Conservation (phyloP, 2,888 invertebrate genomes). For the Oscheius sp. region DNA sequence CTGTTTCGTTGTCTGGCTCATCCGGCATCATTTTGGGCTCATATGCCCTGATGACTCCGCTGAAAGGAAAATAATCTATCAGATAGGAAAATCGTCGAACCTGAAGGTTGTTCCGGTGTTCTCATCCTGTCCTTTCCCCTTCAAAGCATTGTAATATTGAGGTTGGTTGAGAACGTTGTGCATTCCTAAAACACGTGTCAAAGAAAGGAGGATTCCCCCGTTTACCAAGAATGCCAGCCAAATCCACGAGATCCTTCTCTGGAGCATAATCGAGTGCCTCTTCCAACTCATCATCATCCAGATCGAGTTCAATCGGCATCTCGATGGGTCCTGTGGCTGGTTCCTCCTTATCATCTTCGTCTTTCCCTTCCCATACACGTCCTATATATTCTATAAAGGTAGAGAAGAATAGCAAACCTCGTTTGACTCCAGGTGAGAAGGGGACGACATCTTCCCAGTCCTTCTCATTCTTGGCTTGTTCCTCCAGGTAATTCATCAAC, state of each 20-base stretch:
- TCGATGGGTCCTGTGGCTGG: constrained; percentile 48
- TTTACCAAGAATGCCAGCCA: constrained; percentile 81
- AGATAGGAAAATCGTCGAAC: not conserved
- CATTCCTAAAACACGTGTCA: constrained; percentile 83
- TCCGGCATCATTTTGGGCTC: constrained; percentile 88
- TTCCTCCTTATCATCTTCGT: constrained; percentile 30
- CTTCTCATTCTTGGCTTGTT: constrained; percentile 95
- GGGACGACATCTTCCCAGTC: constrained; percentile 96
- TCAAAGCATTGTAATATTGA: constrained; percentile 91
- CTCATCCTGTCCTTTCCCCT: constrained; percentile 71
- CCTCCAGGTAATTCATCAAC: constrained; percentile 93
- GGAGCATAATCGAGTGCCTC: constrained; percentile 84
- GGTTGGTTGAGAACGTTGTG: constrained; percentile 99
- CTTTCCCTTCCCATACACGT: constrained; percentile 30
- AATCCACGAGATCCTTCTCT: constrained; percentile 96
- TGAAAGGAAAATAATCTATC: not conserved
- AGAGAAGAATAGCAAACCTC: constrained; percentile 78
- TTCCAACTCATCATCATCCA: constrained; percentile 58
- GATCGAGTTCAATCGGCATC: constrained; percentile 69
- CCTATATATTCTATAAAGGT: constrained; percentile 12
- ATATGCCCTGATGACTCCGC: constrained; percentile 89
- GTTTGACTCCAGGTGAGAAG: constrained; percentile 85
- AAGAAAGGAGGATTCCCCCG: not conserved
- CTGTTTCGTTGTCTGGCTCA: constrained; percentile 95
- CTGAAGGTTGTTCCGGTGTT: constrained; percentile 65